Evolutionary conservation across 37 sponge, comb jelly and placozoan species (phyloP).

Genomic region (Dysidea cf. avara): DNA sequence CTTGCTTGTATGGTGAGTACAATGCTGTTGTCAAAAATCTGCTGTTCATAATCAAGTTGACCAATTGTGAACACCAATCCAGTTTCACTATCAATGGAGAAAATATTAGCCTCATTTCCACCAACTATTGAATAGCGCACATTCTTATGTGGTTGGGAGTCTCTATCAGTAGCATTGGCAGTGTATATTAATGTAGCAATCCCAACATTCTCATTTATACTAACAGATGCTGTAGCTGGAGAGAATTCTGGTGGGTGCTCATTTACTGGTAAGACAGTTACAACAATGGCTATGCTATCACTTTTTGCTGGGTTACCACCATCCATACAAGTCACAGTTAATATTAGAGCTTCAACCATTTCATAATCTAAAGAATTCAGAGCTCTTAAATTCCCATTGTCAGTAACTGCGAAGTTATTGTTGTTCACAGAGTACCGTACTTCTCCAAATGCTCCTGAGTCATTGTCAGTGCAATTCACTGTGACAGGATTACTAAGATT

Average conservation of each 20-base stretch:
- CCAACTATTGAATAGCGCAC: conserved; percentile 34
- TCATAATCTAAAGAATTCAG: too few species aligned
- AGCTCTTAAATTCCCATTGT: too few species aligned
- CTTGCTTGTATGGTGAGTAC: conserved; percentile 34
- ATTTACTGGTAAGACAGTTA: conserved; percentile 50
- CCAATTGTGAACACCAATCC: conserved; percentile 21
- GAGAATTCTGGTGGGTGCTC: conserved; percentile 44
- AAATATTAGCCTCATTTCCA: conserved; percentile 40
- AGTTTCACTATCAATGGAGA: conserved; percentile 30
- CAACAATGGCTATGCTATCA: conserved; percentile 18
- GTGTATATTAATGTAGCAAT: conserved; percentile 18
- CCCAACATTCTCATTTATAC: conserved; percentile 19
- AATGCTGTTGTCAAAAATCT: neutral
- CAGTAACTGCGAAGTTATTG: too few species aligned
- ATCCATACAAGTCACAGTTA: conserved; percentile 38
- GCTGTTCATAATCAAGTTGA: conserved; percentile 51
- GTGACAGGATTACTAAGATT: too few species aligned
- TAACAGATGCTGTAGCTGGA: neutral
- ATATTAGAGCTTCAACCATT: too few species aligned
- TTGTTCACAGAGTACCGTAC: too few species aligned
- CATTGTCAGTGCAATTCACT: too few species aligned
- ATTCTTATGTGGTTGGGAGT: conserved; percentile 30
- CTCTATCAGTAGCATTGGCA: conserved; percentile 60
- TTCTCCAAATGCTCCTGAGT: too few species aligned
- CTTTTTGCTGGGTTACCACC: conserved; percentile 7